Percentiles rank a stretch among this genome's conserved stretches.
Conservation (phyloP, 2,888 invertebrate species). For the Troilus luridus region DNA sequence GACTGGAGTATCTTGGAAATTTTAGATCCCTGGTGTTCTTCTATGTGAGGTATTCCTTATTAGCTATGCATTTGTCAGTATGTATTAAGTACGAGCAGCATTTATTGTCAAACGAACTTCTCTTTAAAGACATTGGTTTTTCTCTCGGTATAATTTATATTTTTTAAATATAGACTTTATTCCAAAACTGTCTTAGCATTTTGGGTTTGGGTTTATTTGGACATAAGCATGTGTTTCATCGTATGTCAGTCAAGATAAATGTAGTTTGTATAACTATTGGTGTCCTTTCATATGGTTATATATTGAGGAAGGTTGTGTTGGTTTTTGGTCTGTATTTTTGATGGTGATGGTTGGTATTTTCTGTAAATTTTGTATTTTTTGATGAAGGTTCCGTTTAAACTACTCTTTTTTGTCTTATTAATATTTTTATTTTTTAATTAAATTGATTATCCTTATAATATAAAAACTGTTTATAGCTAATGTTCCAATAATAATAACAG, state of each 20-base stretch:
- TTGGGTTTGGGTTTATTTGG: conserved; percentile 24
- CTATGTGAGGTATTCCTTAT: conserved; percentile 42
- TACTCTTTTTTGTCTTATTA: neutral
- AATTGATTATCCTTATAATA: neutral
- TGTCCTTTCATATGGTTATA: neutral
- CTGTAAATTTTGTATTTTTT: neutral
- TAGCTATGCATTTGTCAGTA: conserved; percentile 35
- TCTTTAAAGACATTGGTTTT: neutral
- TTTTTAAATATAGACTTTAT: neutral
- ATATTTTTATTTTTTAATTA: neutral
- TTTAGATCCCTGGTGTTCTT: conserved; percentile 23
- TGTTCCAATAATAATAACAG: neutral
- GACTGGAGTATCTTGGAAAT: conserved; percentile 38
- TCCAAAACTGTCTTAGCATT: neutral
- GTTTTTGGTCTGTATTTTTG: conserved; percentile 1
- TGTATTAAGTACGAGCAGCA: conserved; percentile 8
- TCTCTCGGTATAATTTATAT: too few species aligned
- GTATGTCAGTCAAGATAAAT: neutral
- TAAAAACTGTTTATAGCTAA: neutral
- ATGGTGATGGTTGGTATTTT: conserved; percentile 32
- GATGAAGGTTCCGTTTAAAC: neutral
- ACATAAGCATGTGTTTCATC: neutral
- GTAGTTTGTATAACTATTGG: neutral
- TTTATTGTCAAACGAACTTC: neutral
- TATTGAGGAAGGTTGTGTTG: neutral